Evolutionary conservation across 2,797 vertebrate species (phyloP), one percentile per base, ranked within the genome.

Genomic region (Enteromius thamalakanensis): DNA sequence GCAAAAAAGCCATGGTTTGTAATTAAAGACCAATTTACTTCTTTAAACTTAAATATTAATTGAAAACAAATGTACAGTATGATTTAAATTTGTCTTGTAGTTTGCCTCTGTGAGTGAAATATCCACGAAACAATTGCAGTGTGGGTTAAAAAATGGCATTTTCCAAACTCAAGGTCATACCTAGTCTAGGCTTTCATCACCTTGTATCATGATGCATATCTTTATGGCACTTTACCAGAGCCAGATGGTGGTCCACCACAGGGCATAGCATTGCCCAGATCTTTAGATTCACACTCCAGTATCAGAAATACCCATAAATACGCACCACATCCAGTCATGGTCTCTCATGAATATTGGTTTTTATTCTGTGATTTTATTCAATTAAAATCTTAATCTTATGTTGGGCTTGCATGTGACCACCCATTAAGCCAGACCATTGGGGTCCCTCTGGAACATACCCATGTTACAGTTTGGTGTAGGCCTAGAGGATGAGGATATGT

Each of bases 381-480:
- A 23, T 51, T 4, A 40, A 34, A 29, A 81, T 89, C 49, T 58
- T 87, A 87, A 74, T 84, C 51, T 81, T 15, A 58, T 67, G 49
- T 60, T 62, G 81, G 85, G 29, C 58, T 26, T 47, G 29, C 62
- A 85, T 79, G 86, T 67, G 94, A 94, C 92, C 94, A 94, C 94
- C 94, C 94, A 93, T 90, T 91, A 87, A n/a, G 88, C 60, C 49
- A 42, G 47, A 65, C 42, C 19, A 65, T 4, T 51, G 60, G 45
- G 62, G 65, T 88, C 89, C 91, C 86, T 90, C 87, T 91, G 94
- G 94, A 95, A 95, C 93, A 92, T 89, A 86, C 89, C 90, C 76
- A 86, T 90, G 86, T 86, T 87, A 86, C 81, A 83, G 87, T 87
- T 83, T 79, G 78, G 80, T 47, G 65, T 17, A 47, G 45, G 45